Conservation (phyloP, 1,140 invertebrate genomes). For the Drosophila burlai region DNA sequence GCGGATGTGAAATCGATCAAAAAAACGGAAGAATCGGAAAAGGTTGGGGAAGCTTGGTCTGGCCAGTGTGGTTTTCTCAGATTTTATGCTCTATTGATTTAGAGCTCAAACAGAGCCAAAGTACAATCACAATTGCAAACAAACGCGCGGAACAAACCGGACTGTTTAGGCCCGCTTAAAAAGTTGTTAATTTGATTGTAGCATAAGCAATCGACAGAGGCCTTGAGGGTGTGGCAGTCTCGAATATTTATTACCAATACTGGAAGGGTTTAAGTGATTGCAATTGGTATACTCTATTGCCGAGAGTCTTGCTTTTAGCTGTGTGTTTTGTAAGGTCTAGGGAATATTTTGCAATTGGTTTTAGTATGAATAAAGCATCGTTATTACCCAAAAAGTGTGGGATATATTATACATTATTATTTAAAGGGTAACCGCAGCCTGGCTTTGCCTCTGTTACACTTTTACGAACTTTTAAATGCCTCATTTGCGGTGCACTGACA, state of each 20-base stretch:
- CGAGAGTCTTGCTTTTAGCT: neutral
- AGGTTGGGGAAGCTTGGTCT: constrained; percentile 13
- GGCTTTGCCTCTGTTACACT: constrained; percentile 27
- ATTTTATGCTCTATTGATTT: constrained; percentile 62
- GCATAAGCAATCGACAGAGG: constrained; percentile 27
- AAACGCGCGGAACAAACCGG: constrained; percentile 26
- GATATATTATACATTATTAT: too few relatives aligned
- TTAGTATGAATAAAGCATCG: neutral
- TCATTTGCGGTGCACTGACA: constrained; percentile 39
- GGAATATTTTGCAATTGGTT: neutral
- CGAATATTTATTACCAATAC: constrained; percentile 9
- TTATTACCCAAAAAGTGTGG: neutral
- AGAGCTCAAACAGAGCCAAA: constrained; percentile 21
- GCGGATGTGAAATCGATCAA: constrained; percentile 68
- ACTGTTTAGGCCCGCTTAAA: constrained; percentile 38
- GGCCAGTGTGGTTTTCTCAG: constrained; percentile 25
- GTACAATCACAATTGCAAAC: constrained; percentile 35
- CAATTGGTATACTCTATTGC: neutral
- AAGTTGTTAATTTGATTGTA: constrained; percentile 62
- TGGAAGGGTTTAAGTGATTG: constrained; percentile 1
- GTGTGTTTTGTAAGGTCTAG: neutral
- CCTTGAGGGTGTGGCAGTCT: constrained; percentile 44
- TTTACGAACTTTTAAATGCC: constrained; percentile 39
- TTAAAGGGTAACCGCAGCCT: neutral
- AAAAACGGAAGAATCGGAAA: constrained; percentile 25